Evolutionary conservation across 2,113 vertebrate genomes (phyloP).

Genomic region (Pelecanoides urinatrix): DNA sequence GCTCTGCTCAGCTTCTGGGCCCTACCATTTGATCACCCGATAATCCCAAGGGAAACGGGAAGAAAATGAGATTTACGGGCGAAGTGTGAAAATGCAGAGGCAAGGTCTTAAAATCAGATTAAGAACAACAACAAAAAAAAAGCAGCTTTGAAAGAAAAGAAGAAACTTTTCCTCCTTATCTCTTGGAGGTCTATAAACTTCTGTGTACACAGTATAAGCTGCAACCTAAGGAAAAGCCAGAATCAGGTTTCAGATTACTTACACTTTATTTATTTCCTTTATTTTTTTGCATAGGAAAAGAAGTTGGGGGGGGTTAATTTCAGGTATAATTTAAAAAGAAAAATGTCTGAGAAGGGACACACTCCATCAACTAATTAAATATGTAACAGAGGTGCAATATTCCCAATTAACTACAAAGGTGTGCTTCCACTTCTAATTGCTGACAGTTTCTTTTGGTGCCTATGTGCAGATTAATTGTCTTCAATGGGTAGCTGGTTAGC

Average conservation of each 20-base stretch:
- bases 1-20: background rate
- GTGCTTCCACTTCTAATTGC: constrained; percentile 49
- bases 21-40: background rate
- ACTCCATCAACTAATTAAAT: constrained; percentile 53
- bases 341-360: constrained; percentile 7
- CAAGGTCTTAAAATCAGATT: constrained; percentile 36
- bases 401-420: constrained; percentile 54
- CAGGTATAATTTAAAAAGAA: constrained; percentile 8
- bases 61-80: constrained; percentile 31
- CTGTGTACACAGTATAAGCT: background rate
- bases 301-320: background rate
- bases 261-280: background rate
- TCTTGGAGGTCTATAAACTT: background rate
- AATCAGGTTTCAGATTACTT: background rate
- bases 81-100: background rate
- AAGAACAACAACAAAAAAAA: background rate
- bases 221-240: background rate
- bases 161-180: background rate
- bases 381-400: constrained; percentile 44
- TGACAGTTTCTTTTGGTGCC: constrained; percentile 49
- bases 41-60: background rate
- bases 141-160: background rate
- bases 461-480: constrained; percentile 43
- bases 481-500: constrained; percentile 16
- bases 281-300: background rate